Evolutionary conservation across 2,797 vertebrate species (phyloP), one percentile per base, ranked within the genome.

Genomic region (Limosa lapponica): DNA sequence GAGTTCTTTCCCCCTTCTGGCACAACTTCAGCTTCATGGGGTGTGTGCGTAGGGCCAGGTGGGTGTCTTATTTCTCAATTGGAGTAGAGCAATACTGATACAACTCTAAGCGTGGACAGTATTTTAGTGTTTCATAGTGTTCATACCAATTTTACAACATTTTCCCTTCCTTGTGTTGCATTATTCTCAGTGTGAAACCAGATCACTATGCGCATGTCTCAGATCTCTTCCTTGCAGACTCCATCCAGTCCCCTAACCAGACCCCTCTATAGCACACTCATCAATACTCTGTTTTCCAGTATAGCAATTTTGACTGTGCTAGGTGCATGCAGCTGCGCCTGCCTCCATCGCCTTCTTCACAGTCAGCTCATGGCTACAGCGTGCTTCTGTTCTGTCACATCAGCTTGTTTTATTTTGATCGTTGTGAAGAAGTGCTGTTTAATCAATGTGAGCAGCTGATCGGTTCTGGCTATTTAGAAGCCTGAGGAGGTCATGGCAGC

Each of bases 31-130:
- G 30, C 27, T 67, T 13, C 57, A 65, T 18, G 2, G 5, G 6
- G 4, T n/a, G 18, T 23, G n/a, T 43, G 25, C 11, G 7, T 6
- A 79, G 71, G 10, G 36, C 6, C 0, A 1, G 4, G 15, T 30
- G 5, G 2, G 1, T 55, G 12, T 41, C 22, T 59, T 49, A 28
- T 66, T 87, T 55, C 32, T 34, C 8, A 64, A 0, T 10, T 43
- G 39, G 18, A 90, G 22, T 13, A 61, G 4, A 77, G 12, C 7
- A 77, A 73, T 54, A 32, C 2, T 23, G 11, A 48, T 44, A n/a
- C 8, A 41, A 13, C 17, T 64, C 16, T 32, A 34, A 62, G 7
- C 0, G 0, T 32, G 12, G 16, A 11, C 2, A 13, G 36, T 57
- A 7, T 15, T 20, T 70, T 8, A 30, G 16, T 41, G 12, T 8